Evolutionary conservation across 2,888 invertebrate genomes (phyloP), one percentile per base, ranked within the genome.

Genomic region (Mantis religiosa): DNA sequence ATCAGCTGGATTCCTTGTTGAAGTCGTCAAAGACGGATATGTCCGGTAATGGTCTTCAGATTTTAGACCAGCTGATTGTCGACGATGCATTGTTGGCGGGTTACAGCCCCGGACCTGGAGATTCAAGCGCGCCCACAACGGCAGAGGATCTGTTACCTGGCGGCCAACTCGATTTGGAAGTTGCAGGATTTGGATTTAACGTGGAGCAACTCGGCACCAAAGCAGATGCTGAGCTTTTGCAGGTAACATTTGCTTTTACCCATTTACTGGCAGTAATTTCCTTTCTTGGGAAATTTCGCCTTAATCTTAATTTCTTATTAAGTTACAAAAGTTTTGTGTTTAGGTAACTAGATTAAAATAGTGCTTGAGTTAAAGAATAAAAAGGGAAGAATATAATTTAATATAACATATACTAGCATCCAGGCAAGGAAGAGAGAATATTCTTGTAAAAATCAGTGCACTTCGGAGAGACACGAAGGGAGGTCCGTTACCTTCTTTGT

Each of bases 1-100:
- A 71, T 25, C 54, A 71, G 15, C 25, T 71, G 20, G 54, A 71
- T 71, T 15, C 54, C 2, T 20, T 71, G 20, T 25, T 71, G 54
- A 71, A 71, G 14, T 71, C 54, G 54, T 71, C 54, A 15, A 71
- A 25, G 3, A 25, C 54, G 12, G 87, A 87, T 15, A n/a, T 34
- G 9, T 14, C 54, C 2, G 30, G n/a, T 14, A 82, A 82, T 8
- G 41, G 34, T 14, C 82, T 87, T 25, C 87, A 87, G 27, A 34
- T 87, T 82, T 15, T 87, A 82, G 87, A 87, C 14, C 82, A 87
- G 30, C 81, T 87, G 30, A 87, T 87, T n/a, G n/a, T 87, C 27
- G 87, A 82, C 2, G 87, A 87, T 27, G 34, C 54, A 4, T 3
- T 71, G 4, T 82, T 30, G 82, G 82, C 3, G 27, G 15, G 30